phyloP scores from a whole-genome alignment of 1,140 invertebrate species.

The Tetramorium alpestre region DNA sequence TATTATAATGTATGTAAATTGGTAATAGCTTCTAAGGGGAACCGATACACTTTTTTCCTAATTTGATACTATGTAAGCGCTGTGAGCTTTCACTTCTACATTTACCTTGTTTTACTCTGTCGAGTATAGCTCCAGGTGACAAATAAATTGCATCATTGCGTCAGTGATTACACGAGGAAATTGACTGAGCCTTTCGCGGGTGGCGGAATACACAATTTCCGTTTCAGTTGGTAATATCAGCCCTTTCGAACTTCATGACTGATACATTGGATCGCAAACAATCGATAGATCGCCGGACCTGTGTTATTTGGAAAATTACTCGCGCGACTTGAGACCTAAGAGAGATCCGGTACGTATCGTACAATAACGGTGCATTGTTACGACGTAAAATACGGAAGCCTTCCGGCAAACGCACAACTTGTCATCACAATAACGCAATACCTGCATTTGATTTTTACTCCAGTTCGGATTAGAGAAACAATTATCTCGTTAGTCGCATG shows the following conservation, averaged over 20 bases:
- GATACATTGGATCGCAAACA: conserved; percentile 10
- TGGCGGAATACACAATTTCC: conserved; percentile 22
- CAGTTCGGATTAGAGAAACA: neutral
- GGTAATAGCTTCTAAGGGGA: neutral
- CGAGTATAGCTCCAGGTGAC: conserved; percentile 17
- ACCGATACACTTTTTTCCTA: neutral
- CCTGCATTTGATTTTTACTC: neutral
- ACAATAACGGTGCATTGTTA: conserved; percentile 32
- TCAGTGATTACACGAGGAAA: conserved; percentile 11
- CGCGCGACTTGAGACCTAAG: neutral
- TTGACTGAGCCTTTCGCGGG: conserved; percentile 14
- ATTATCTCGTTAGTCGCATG: conserved; percentile 29
- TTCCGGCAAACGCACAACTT: conserved; percentile 11
- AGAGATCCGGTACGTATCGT: neutral
- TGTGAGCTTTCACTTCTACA: conserved; percentile 10
- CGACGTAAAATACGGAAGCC: conserved; percentile 3
- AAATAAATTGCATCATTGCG: conserved; percentile 41
- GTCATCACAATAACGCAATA: neutral
- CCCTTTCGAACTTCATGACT: conserved; percentile 12
- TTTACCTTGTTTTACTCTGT: neutral
- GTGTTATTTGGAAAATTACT: conserved; percentile 46
- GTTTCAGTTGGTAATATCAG: conserved; percentile 27
- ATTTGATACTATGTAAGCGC: neutral
- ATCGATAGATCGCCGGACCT: conserved; percentile 13
- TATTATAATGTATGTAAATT: neutral